Evolutionary conservation across 2,888 invertebrate species (phyloP), one percentile per base, ranked within the genome.

Genomic region (Rapana venosa): DNA sequence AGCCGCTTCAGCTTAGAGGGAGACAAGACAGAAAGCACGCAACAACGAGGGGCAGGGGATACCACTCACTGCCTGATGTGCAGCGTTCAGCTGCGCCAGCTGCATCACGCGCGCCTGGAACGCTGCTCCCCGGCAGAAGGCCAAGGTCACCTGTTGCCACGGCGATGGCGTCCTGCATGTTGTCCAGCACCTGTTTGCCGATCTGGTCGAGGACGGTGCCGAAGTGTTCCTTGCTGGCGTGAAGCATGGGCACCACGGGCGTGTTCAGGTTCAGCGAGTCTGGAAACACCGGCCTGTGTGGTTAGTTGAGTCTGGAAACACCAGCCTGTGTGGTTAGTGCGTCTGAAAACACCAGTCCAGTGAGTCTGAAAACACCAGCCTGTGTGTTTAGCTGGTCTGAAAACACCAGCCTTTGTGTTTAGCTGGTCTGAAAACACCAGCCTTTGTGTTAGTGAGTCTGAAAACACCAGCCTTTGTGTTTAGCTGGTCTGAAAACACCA

Each of bases 51-150:
- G n/a, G n/a, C 74, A 70, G 35, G 1, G 20, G n/a, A 1, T 5
- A 8, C 1, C 20, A 93, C 94, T 93, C 90, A 96, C 96, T 13
- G 95, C 94, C 92, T 95, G 95, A 88, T 96, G 96, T 32, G 95
- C 94, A 36, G 93, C 92, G 91, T 94, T 95, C 47, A 96, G 93
- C 87, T 95, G 95, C 35, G 95, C 93, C 56, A 96, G 92, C 91
- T 96, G 95, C 84, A 94, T 93, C 4, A 96, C 96, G 81, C 95
- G 91, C 30, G 95, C 94, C 91, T 96, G 95, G 93, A 96, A 96
- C 6, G 94, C 94, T 0, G 93, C 93, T 47, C 11, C 96, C 95
- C 70, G 95, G 95, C 87, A 95, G 91, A 20, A 96, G 93, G 66
- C 94, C 95, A 85, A 96, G 94, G 90, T 95, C 95, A 90, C 93